These are phyloP conservation scores for Parazoanthus swiftii DNA, from an alignment of 92 coral and sea anemone genomes.

Conservation along the genomic window DNA sequence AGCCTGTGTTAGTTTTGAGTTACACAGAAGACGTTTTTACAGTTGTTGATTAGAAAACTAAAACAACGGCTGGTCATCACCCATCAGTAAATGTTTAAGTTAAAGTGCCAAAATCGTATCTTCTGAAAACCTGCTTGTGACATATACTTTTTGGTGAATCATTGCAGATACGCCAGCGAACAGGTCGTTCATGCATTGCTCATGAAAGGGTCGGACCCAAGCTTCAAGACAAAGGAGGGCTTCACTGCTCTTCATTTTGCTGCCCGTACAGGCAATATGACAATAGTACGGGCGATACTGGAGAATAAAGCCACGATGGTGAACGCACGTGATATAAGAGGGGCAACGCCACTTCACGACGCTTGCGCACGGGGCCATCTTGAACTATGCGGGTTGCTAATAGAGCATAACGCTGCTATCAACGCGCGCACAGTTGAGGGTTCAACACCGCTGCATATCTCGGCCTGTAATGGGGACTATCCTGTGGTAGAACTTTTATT, in stretches of 20 bases:
- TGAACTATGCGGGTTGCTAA: conserved; percentile 17
- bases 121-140: background rate
- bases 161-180: conserved; percentile 32
- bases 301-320: conserved; percentile 34
- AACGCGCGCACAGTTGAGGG: conserved; percentile 43
- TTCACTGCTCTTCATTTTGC: conserved; percentile 40
- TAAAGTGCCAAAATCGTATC: background rate
- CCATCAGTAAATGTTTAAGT: too few species aligned
- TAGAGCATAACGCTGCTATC: conserved; percentile 28
- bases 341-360: conserved; percentile 41
- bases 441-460: conserved; percentile 30
- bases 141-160: background rate
- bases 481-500: conserved; percentile 21
- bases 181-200: conserved; percentile 22
- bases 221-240: conserved; percentile 38
- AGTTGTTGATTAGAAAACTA: too few species aligned
- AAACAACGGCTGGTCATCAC: too few species aligned
- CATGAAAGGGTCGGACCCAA: conserved; percentile 32
- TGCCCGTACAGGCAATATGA: conserved; percentile 24
- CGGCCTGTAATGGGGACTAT: conserved; percentile 33
- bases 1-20: too few species aligned
- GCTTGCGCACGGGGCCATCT: conserved; percentile 42
- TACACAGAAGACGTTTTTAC: too few species aligned
- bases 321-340: conserved; percentile 35
- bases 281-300: conserved; percentile 1